Evolutionary conservation across 2,888 invertebrate genomes (phyloP).

Genomic region (Acronicta aceris): DNA sequence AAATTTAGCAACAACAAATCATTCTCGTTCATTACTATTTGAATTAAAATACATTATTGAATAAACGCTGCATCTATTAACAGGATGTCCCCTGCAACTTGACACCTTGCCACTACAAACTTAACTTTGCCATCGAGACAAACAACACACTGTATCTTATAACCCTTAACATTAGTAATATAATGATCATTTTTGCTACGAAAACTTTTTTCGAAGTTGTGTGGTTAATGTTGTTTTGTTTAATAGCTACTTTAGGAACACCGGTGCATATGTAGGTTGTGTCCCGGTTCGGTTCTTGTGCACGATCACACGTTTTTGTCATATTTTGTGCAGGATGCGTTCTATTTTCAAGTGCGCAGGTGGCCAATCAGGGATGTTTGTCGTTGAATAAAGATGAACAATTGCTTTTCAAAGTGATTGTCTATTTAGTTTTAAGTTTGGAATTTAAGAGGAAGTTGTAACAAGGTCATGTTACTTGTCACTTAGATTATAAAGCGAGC

Average conservation of each 20-base stretch:
- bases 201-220: background rate
- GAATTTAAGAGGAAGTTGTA: constrained; percentile 26
- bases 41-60: no score
- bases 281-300: constrained; percentile 55
- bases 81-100: constrained; percentile 61
- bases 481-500: no score
- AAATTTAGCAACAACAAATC: constrained; percentile 20
- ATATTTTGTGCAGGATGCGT: constrained; percentile 67
- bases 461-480: constrained; percentile 18
- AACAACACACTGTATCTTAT: background rate
- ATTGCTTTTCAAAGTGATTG: constrained; percentile 20
- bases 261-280: constrained; percentile 39
- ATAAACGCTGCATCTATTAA: constrained; percentile 46
- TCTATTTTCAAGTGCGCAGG: constrained; percentile 69
- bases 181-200: constrained; percentile 27
- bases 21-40: constrained; percentile 42
- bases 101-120: constrained; percentile 41
- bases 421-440: constrained; percentile 6
- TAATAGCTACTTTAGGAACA: constrained; percentile 53
- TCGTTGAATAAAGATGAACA: constrained; percentile 40
- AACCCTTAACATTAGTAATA: background rate
- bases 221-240: constrained; percentile 20
- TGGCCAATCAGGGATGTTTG: constrained; percentile 56
- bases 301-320: constrained; percentile 76
- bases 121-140: constrained; percentile 17